These are phyloP conservation scores for Ictalurus punctatus DNA, from an alignment of 2,113 vertebrate species.

Conservation along the genomic window DNA sequence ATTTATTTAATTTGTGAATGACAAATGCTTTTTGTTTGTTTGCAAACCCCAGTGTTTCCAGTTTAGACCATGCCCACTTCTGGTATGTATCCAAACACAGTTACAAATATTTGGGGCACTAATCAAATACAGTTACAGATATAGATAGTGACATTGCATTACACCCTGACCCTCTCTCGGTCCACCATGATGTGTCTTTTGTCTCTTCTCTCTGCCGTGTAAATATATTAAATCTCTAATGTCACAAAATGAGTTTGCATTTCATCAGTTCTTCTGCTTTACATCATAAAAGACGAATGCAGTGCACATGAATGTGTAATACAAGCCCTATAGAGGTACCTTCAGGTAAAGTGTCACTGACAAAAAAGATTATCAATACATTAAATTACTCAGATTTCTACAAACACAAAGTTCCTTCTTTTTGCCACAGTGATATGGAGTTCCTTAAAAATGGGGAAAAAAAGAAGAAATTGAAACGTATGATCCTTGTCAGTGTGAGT, in stretches of 20 bases:
- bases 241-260: neutral
- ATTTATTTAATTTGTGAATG: neutral
- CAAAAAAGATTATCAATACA: neutral
- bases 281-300: neutral
- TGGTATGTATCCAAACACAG: neutral
- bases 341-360: neutral
- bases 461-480: neutral
- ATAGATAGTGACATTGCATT: neutral
- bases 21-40: neutral
- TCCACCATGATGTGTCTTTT: neutral
- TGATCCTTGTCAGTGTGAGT: neutral
- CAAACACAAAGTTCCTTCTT: neutral
- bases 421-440: neutral
- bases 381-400: neutral
- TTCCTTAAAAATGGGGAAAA: neutral
- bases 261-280: neutral
- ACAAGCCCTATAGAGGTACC: too few species aligned
- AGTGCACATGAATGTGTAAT: neutral
- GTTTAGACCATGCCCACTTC: neutral
- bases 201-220: neutral
- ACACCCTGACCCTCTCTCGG: neutral
- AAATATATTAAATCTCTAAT: neutral
- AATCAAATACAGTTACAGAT: neutral
- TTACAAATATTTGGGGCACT: neutral
- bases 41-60: too few species aligned